These are phyloP conservation scores for Pogonus chalceus DNA, from an alignment of 1,140 invertebrate genomes.

Conservation along the genomic window DNA sequence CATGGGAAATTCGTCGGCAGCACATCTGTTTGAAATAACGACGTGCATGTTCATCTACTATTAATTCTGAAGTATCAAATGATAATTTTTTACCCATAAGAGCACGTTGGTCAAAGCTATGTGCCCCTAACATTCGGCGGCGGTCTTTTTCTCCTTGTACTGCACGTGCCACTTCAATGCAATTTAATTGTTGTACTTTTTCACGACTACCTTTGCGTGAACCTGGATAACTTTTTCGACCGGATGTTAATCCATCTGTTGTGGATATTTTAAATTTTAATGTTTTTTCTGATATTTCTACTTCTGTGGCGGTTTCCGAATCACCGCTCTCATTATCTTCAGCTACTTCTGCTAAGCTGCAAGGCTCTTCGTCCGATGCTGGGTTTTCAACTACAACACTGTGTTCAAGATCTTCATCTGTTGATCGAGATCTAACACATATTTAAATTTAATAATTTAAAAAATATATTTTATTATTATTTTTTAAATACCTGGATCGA, in stretches of 20 bases:
- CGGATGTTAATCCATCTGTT: conserved; percentile 41
- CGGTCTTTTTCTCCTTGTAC: conserved; percentile 27
- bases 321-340: conserved; percentile 54
- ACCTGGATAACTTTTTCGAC: conserved; percentile 49
- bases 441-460: background rate
- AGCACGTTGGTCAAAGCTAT: conserved; percentile 33
- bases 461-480: background rate
- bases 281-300: conserved; percentile 64
- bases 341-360: conserved; percentile 43
- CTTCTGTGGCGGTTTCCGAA: conserved; percentile 61
- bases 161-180: conserved; percentile 23
- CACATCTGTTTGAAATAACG: background rate
- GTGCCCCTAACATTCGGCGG: conserved; percentile 19
- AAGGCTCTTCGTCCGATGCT: conserved; percentile 37
- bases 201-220: conserved; percentile 49
- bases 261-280: conserved; percentile 66
- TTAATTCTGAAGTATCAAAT: conserved; percentile 30
- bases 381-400: conserved; percentile 7
- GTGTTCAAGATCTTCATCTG: conserved; percentile 30
- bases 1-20: background rate
- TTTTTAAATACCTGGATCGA: conserved; percentile 26
- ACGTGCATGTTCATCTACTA: conserved; percentile 30
- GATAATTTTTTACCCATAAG: conserved; percentile 29
- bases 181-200: conserved; percentile 32
- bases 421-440: conserved; percentile 29